These are phyloP conservation scores for Knipowitschia caucasica DNA, from an alignment of 2,797 vertebrate genomes.

Conservation along the genomic window DNA sequence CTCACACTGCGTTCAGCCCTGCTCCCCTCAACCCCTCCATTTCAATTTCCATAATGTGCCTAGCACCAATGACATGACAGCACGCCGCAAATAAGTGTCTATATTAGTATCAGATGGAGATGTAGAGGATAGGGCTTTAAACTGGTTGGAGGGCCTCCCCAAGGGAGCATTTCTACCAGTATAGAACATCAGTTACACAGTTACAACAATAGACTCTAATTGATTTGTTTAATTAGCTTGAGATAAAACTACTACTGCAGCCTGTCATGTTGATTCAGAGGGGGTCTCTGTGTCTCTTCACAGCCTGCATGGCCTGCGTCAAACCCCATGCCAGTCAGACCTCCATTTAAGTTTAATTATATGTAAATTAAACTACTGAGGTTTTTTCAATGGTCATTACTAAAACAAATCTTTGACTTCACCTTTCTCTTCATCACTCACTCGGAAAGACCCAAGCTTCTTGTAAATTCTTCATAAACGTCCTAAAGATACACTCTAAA, in stretches of 20 bases:
- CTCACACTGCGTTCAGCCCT: constrained; percentile 93
- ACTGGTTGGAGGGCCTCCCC: constrained; percentile 88
- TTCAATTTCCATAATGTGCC: constrained; percentile 96
- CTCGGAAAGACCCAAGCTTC: constrained; percentile 24
- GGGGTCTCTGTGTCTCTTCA: constrained; percentile 60
- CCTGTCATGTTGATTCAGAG: constrained; percentile 86
- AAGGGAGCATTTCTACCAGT: constrained; percentile 89
- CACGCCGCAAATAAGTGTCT: constrained; percentile 97
- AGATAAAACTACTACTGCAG: constrained; percentile 84
- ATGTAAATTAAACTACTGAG: constrained; percentile 75
- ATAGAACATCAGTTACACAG: constrained; percentile 95
- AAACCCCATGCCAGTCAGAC: constrained; percentile 75
- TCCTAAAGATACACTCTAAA: constrained; percentile 32
- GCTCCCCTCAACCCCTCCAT: constrained; percentile 83
- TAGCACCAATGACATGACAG: constrained; percentile 93
- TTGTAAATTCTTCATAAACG: constrained; percentile 26
- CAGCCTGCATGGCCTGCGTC: constrained; percentile 65
- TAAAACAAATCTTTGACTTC: constrained; percentile 39
- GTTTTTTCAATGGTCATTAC: constrained; percentile 57
- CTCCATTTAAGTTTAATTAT: constrained; percentile 79
- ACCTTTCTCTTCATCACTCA: constrained; percentile 6
- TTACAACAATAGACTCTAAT: constrained; percentile 95
- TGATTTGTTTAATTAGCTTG: constrained; percentile 99
- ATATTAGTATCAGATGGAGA: constrained; percentile 97
- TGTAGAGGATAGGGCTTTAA: constrained; percentile 92